Percentiles rank a stretch among this genome's conserved stretches.
These are phyloP conservation scores for Clarias laeviceps DNA, from an alignment of 2,797 vertebrate species.

Conservation along the genomic window DNA sequence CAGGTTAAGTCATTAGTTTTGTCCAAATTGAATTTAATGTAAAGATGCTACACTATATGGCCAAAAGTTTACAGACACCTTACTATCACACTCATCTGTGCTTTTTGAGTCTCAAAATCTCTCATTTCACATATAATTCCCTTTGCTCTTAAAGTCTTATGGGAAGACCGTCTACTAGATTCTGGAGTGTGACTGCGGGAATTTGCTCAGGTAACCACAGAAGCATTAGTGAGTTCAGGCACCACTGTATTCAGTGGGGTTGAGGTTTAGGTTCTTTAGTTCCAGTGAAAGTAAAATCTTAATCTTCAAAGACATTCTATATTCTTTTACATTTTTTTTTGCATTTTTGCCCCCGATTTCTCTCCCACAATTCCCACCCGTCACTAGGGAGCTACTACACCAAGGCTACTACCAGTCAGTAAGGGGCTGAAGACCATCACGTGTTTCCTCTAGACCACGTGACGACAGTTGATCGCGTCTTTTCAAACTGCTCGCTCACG, in stretches of 20 bases:
- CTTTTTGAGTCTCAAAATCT: not conserved
- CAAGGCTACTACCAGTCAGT: too few species aligned
- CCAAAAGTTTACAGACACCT: not conserved
- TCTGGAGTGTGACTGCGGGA: not conserved
- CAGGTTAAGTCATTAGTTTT: not conserved
- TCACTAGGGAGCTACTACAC: too few species aligned
- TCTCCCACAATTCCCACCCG: too few species aligned
- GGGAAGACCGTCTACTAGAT: not conserved
- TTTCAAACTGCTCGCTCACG: too few species aligned
- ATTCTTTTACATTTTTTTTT: not conserved
- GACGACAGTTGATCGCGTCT: too few species aligned
- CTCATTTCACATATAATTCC: not conserved
- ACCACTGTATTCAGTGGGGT: too few species aligned
- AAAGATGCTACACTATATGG: not conserved
- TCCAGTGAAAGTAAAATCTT: not conserved
- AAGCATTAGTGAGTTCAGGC: not conserved
- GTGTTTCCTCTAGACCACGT: too few species aligned
- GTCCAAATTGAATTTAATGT: not conserved
- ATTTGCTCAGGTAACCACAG: not conserved
- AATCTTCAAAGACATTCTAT: not conserved
- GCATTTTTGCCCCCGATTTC: too few species aligned
- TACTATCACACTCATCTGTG: not conserved
- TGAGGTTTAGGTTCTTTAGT: not conserved
- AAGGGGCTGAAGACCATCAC: too few species aligned
- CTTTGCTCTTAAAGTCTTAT: not conserved